These are phyloP conservation scores for Ophthalmolycus amberensis DNA, from an alignment of 2,113 vertebrate species.

Conservation along the genomic window DNA sequence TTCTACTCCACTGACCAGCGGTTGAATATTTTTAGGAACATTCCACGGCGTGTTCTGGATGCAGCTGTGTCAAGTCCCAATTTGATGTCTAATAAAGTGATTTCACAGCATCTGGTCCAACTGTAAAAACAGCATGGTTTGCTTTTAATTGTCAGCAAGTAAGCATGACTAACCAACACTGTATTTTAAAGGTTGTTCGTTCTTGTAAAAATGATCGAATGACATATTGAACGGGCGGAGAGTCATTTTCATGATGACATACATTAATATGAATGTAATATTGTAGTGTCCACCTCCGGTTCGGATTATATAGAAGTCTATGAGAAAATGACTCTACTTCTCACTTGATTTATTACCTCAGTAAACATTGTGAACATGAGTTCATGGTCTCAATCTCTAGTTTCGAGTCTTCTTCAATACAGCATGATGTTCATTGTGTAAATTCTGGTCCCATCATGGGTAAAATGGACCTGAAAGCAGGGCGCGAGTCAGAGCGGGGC, in stretches of 20 bases:
- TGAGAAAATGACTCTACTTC: no score
- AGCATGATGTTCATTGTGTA: no score
- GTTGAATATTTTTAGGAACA: conserved; percentile 12
- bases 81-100: conserved; percentile 44
- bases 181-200: neutral
- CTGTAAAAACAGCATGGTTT: conserved; percentile 40
- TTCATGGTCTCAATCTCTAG: no score
- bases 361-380: no score
- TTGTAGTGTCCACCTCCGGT: no score
- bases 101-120: conserved; percentile 20
- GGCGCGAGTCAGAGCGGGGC: no score
- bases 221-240: neutral
- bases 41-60: conserved; percentile 9
- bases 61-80: conserved; percentile 43
- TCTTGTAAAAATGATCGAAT: neutral
- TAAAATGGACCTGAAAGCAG: no score
- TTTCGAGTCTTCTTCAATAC: no score
- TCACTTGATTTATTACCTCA: no score
- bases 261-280: no score
- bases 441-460: no score
- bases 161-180: neutral
- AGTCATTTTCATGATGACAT: neutral
- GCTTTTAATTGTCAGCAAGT: conserved; percentile 35
- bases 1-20: conserved; percentile 11
- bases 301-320: no score